These are phyloP conservation scores for Globodera ellingtonae DNA, from an alignment of 1,140 invertebrate genomes.

Conservation along the genomic window DNA sequence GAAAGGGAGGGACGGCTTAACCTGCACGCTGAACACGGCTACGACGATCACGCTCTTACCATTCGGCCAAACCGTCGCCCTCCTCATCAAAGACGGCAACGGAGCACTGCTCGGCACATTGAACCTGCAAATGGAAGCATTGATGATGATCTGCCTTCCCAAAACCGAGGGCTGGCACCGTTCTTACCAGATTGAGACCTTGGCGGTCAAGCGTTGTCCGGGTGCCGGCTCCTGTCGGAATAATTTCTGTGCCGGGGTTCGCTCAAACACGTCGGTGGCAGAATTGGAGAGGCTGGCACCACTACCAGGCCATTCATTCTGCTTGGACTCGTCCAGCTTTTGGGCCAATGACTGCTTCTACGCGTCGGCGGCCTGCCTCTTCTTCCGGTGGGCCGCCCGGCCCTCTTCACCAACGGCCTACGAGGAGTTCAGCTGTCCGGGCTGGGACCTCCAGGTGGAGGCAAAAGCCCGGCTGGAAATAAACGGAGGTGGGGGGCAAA, in stretches of 20 bases:
- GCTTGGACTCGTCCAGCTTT: neutral
- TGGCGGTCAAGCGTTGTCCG: too few species aligned
- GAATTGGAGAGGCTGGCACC: neutral
- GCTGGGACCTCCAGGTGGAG: neutral
- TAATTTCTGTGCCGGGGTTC: neutral
- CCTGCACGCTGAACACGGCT: too few species aligned
- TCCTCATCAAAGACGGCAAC: too few species aligned
- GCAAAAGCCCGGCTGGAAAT: neutral
- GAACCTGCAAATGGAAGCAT: too few species aligned
- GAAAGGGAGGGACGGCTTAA: too few species aligned
- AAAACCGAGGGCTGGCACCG: too few species aligned
- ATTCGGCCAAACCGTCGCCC: too few species aligned
- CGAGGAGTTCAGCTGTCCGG: slow-evolving; percentile 9
- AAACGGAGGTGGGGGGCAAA: neutral
- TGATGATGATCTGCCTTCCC: too few species aligned
- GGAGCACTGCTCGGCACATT: too few species aligned
- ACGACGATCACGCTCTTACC: too few species aligned
- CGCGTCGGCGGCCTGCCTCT: neutral
- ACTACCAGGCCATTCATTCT: neutral
- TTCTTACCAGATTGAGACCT: too few species aligned
- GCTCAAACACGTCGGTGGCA: neutral
- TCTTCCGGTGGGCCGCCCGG: neutral
- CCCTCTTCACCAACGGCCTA: neutral
- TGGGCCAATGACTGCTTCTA: neutral
- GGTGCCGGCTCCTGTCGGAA: neutral